These are phyloP conservation scores for Eupithecia centaureata DNA, from an alignment of 2,888 invertebrate species.

Conservation along the genomic window DNA sequence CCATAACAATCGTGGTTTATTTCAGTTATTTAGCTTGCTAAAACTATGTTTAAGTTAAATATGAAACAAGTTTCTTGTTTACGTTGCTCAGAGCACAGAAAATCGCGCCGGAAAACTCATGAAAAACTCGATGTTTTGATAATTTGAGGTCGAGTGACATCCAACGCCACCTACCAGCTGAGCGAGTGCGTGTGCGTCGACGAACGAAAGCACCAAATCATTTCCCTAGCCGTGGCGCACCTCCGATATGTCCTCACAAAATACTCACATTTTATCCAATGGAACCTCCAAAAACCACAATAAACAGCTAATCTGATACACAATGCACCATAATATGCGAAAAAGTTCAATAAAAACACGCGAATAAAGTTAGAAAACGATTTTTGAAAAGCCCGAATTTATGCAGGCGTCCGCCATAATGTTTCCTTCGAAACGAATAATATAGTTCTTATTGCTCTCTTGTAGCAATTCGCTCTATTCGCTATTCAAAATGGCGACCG, in stretches of 20 bases:
- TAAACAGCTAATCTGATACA: constrained; percentile 79
- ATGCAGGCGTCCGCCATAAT: constrained; percentile 85
- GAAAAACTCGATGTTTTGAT: constrained; percentile 82
- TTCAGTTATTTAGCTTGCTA: constrained; percentile 44
- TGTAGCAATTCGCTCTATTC: constrained; percentile 84
- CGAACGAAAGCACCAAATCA: constrained; percentile 84
- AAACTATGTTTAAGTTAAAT: constrained; percentile 48
- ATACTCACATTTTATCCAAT: constrained; percentile 81
- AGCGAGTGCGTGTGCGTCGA: constrained; percentile 82
- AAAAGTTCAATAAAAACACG: constrained; percentile 84
- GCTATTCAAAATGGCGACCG: constrained; percentile 85
- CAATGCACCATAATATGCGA: constrained; percentile 82
- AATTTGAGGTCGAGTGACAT: constrained; percentile 69
- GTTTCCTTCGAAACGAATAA: constrained; percentile 85
- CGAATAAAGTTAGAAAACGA: constrained; percentile 83
- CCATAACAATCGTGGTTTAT: constrained; percentile 39
- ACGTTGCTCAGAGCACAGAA: constrained; percentile 64
- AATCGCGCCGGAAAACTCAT: constrained; percentile 82
- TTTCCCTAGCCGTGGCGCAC: constrained; percentile 85
- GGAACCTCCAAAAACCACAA: constrained; percentile 80
- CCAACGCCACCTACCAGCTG: constrained; percentile 84
- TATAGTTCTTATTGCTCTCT: constrained; percentile 84
- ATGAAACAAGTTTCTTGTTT: constrained; percentile 57
- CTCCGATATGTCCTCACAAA: constrained; percentile 81
- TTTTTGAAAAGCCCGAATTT: constrained; percentile 84